Conservation (phyloP, 2,888 invertebrate species). For the Pseudococcus longispinus region DNA sequence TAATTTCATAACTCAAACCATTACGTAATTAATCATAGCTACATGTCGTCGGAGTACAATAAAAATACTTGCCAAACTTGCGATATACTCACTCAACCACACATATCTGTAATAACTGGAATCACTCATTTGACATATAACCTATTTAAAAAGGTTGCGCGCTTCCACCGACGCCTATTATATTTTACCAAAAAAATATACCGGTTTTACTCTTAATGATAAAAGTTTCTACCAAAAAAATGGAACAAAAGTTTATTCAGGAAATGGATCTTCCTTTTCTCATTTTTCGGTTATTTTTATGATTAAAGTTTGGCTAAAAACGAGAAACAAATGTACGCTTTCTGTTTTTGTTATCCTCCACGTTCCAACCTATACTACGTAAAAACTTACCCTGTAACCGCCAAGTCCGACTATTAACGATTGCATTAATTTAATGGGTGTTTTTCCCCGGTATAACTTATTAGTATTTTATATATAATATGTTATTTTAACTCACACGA, state of each 20-base stretch:
- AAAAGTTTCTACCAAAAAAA: constrained; percentile 48
- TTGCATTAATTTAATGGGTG: constrained; percentile 40
- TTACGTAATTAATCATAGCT: neutral
- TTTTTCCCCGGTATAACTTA: constrained; percentile 10
- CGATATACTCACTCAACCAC: constrained; percentile 1
- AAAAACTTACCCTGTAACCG: neutral
- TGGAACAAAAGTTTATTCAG: constrained; percentile 47
- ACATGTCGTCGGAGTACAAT: neutral
- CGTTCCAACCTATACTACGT: neutral
- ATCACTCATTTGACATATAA: constrained; percentile 32
- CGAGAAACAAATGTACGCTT: constrained; percentile 44
- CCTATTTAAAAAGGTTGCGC: constrained; percentile 14
- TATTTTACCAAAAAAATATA: constrained; percentile 43
- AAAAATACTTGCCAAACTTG: neutral
- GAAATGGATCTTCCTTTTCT: constrained; percentile 52
- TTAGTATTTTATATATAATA: constrained; percentile 23
- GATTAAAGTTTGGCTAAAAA: constrained; percentile 46
- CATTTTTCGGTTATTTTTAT: constrained; percentile 52
- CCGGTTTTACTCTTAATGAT: constrained; percentile 48
- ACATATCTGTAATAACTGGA: constrained; percentile 12
- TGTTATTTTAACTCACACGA: neutral
- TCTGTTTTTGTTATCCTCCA: constrained; percentile 29
- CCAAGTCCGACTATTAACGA: constrained; percentile 28
- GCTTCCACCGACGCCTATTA: constrained; percentile 12
- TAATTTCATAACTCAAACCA: neutral